Conservation (phyloP, 1,140 invertebrate genomes). For the Sitobion miscanthi region DNA sequence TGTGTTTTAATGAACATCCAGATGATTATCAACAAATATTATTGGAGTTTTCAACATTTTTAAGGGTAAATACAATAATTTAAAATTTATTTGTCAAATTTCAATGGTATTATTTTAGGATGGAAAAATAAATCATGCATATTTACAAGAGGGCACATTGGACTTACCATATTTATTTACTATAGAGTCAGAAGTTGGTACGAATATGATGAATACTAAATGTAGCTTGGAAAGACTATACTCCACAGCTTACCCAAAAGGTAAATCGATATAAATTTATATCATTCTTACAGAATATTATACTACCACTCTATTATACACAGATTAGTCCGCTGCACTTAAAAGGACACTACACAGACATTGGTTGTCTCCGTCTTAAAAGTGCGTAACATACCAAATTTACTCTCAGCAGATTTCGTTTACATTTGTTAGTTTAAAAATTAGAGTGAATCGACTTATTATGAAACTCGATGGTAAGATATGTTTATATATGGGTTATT, state of each 20-base stretch:
- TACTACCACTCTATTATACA: too few species aligned
- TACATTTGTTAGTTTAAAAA: too few species aligned
- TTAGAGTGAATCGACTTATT: too few species aligned
- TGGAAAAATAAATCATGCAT: not conserved
- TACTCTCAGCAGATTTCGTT: too few species aligned
- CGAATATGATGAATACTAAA: not conserved
- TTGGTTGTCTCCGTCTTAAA: too few species aligned
- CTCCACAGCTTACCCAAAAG: not conserved
- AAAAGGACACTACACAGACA: too few species aligned
- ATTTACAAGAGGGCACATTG: not conserved
- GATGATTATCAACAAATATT: conserved; percentile 37
- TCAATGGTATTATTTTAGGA: not conserved
- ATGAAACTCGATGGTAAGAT: too few species aligned
- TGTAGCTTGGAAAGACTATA: conserved; percentile 11
- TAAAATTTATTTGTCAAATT: not conserved
- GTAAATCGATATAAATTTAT: not conserved
- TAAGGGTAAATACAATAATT: conserved; percentile 23
- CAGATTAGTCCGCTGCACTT: not conserved
- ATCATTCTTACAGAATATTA: not conserved
- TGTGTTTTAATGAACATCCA: not conserved
- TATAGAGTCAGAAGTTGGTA: not conserved
- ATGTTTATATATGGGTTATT: too few species aligned
- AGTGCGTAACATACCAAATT: too few species aligned
- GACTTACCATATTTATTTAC: conserved; percentile 24
- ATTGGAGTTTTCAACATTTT: conserved; percentile 9